Percentiles rank a stretch among this genome's conserved stretches.
These are phyloP conservation scores for Trachymyrmex septentrionalis DNA, from an alignment of 1,140 invertebrate species.

Conservation along the genomic window DNA sequence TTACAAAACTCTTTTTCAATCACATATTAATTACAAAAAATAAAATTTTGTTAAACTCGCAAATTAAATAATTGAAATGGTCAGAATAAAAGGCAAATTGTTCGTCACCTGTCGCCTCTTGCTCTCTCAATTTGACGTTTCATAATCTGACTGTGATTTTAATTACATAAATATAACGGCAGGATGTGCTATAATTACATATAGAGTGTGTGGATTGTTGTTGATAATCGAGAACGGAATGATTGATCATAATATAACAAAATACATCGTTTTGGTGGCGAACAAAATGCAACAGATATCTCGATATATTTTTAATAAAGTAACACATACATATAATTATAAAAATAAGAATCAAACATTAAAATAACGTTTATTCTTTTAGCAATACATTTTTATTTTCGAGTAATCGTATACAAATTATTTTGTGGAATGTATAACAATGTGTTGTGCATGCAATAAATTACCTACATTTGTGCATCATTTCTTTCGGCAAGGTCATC, in stretches of 20 bases:
- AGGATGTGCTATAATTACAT: no score
- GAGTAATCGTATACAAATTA: background rate
- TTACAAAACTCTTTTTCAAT: no score
- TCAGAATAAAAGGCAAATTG: no score
- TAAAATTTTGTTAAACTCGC: no score
- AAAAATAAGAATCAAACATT: slow-evolving; percentile 17
- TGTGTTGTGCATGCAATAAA: slow-evolving; percentile 1
- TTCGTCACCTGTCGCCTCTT: no score
- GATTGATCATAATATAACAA: background rate
- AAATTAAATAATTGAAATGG: no score
- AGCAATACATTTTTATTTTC: background rate
- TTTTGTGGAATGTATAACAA: slow-evolving; percentile 42
- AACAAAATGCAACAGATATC: background rate
- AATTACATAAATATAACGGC: no score
- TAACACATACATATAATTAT: background rate
- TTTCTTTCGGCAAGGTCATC: slow-evolving; percentile 6
- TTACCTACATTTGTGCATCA: slow-evolving; percentile 20
- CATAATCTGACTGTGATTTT: no score
- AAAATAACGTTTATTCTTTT: background rate
- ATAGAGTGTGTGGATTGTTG: no score
- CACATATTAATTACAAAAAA: no score
- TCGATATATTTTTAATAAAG: background rate
- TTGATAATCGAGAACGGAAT: no score
- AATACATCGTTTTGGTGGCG: background rate
- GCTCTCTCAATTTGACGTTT: no score